These are phyloP conservation scores for Germaria angustata DNA, from an alignment of 2,888 invertebrate species.

Conservation along the genomic window DNA sequence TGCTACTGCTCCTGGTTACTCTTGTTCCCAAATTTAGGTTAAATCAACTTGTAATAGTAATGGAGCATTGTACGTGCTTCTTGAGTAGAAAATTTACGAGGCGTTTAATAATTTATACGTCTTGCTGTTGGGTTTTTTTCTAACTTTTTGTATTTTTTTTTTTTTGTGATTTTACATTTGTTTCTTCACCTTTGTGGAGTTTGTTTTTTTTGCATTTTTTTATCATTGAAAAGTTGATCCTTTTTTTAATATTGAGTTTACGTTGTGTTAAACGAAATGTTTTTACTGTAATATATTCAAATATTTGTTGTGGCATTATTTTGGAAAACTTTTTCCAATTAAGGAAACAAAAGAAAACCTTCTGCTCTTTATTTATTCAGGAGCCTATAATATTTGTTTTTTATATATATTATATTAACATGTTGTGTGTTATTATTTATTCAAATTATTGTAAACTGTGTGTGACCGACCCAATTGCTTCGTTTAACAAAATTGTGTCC, in stretches of 20 bases:
- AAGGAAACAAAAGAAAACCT: slow-evolving; percentile 15
- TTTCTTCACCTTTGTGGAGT: slow-evolving; percentile 16
- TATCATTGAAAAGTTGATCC: not conserved
- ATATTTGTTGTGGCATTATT: not conserved
- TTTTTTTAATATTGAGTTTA: slow-evolving; percentile 23
- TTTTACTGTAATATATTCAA: slow-evolving; percentile 1
- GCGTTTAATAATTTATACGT: slow-evolving; percentile 63
- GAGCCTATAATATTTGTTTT: slow-evolving; percentile 12
- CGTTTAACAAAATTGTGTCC: not conserved
- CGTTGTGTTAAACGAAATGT: slow-evolving; percentile 5
- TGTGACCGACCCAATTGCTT: slow-evolving; percentile 42
- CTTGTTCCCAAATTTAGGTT: slow-evolving; percentile 52
- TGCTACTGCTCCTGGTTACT: not conserved
- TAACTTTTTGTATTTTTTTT: not conserved
- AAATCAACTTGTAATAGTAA: slow-evolving; percentile 63
- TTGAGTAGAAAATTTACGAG: slow-evolving; percentile 59
- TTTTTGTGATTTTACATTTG: slow-evolving; percentile 12
- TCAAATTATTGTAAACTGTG: slow-evolving; percentile 26
- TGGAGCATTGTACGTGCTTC: slow-evolving; percentile 62
- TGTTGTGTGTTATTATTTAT: not conserved
- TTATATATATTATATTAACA: slow-evolving; percentile 23
- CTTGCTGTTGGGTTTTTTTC: slow-evolving; percentile 23
- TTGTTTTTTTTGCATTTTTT: not conserved
- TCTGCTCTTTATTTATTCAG: slow-evolving; percentile 32
- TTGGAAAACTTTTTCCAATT: slow-evolving; percentile 41